Percentiles rank a stretch among this genome's conserved stretches.
Evolutionary conservation across 1,140 invertebrate genomes (phyloP).

Genomic region (Vanessa tameamea): DNA sequence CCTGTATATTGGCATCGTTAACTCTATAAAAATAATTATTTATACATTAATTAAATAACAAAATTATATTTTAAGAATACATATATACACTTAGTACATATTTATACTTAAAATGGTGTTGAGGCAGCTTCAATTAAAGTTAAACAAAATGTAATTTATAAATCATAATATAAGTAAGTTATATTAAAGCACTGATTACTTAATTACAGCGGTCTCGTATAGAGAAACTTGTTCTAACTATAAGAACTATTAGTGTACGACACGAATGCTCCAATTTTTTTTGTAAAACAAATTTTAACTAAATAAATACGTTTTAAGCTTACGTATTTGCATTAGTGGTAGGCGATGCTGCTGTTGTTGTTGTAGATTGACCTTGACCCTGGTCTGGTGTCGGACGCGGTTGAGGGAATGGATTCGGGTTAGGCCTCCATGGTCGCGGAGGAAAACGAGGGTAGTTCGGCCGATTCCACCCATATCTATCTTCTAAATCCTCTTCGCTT

Average conservation of each 20-base stretch:
- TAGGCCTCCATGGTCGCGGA: conserved; percentile 19
- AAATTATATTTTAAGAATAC: no score
- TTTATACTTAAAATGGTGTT: no score
- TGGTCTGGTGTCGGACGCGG: conserved; percentile 12
- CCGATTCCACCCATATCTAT: conserved; percentile 51
- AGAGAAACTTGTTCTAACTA: no score
- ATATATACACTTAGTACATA: no score
- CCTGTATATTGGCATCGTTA: conserved; percentile 7
- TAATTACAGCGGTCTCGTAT: no score
- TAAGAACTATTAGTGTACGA: no score
- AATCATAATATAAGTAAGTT: no score
- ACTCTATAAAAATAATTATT: not conserved
- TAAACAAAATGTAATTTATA: no score
- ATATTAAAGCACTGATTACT: no score
- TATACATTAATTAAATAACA: not conserved
- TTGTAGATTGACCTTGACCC: conserved; percentile 4
- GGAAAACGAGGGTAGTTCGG: conserved; percentile 27
- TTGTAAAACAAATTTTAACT: not conserved
- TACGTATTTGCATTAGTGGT: conserved; percentile 2
- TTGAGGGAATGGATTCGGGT: conserved; percentile 32
- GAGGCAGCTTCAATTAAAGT: no score
- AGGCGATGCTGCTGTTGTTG: conserved; percentile 14
- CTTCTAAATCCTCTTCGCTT: conserved; percentile 44
- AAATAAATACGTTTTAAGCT: not conserved
- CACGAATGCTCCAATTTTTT: not conserved